Conservation (phyloP, 2,113 vertebrate genomes). For the Nematolebias whitei region DNA sequence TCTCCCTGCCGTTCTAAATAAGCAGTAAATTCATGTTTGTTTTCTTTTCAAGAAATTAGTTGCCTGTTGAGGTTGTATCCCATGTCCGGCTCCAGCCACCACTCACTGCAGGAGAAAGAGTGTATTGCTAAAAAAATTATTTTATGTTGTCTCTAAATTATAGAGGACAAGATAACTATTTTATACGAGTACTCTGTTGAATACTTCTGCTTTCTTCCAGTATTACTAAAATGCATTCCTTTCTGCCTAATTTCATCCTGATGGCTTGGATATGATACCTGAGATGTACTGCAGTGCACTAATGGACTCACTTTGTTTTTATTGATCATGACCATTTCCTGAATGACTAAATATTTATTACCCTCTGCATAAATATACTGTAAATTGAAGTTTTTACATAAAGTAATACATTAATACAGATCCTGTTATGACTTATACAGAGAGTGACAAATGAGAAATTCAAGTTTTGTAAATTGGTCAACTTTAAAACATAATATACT, state of each 20-base stretch:
- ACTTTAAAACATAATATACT: not conserved
- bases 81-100: not conserved
- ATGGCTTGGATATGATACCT: constrained; percentile 57
- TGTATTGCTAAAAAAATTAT: not conserved
- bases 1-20: not conserved
- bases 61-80: not conserved
- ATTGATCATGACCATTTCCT: constrained; percentile 66
- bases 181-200: constrained; percentile 8
- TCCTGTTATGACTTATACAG: not conserved
- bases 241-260: constrained; percentile 28
- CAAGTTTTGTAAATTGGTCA: not conserved
- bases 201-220: constrained; percentile 17
- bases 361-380: constrained; percentile 10
- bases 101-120: not conserved
- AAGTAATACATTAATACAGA: not conserved
- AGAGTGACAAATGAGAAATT: not conserved
- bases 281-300: constrained; percentile 54
- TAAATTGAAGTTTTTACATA: constrained; percentile 10
- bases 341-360: constrained; percentile 35
- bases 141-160: constrained; percentile 11
- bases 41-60: not conserved
- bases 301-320: constrained; percentile 57
- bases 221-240: constrained; percentile 22
- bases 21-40: not conserved
- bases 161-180: not conserved